A percentile compares a stretch with the other conserved stretches of the same genome.
Conservation (phyloP, 37 sponge, comb jelly and placozoan genomes). For the Chondrosia reniformis region DNA sequence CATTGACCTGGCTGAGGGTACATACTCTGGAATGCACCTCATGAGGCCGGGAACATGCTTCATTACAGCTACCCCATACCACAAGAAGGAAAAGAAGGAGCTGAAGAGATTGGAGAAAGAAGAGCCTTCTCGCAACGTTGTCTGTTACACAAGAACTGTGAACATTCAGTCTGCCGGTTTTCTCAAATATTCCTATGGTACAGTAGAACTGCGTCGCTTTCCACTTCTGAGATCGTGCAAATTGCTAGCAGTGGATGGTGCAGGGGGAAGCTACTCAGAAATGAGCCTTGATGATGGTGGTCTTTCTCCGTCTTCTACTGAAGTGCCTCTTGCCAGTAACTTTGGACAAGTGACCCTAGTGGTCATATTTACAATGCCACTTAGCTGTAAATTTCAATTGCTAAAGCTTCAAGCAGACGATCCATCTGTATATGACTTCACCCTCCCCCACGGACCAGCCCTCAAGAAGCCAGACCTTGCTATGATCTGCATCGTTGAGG, state of each 20-base stretch:
- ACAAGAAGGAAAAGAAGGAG: slow-evolving; percentile 51
- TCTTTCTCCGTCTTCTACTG: slow-evolving; percentile 26
- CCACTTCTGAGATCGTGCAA: slow-evolving; percentile 63
- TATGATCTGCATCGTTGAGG: slow-evolving; percentile 44
- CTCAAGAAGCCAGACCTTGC: slow-evolving; percentile 45
- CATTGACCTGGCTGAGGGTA: slow-evolving; percentile 30
- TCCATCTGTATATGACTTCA: not conserved
- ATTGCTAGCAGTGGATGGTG: slow-evolving; percentile 59
- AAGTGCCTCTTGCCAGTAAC: slow-evolving; percentile 73
- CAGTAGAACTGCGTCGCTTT: slow-evolving; percentile 50
- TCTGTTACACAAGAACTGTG: slow-evolving; percentile 12
- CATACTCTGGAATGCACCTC: slow-evolving; percentile 52
- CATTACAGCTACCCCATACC: slow-evolving; percentile 32
- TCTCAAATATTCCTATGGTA: slow-evolving; percentile 58
- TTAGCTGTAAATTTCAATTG: slow-evolving; percentile 31
- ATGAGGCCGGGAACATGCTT: slow-evolving; percentile 40
- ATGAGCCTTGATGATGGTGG: slow-evolving; percentile 66
- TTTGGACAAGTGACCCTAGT: slow-evolving; percentile 71
- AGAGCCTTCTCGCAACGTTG: slow-evolving; percentile 26
- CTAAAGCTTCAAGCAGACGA: slow-evolving; percentile 18
- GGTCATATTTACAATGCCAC: slow-evolving; percentile 44
- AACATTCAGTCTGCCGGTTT: slow-evolving; percentile 23
- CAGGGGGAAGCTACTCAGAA: slow-evolving; percentile 18
- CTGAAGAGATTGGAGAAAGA: slow-evolving; percentile 53
- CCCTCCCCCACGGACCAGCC: slow-evolving; percentile 53